phyloP scores from a whole-genome alignment of 2,888 invertebrate genomes.

The Agrotis clavis region DNA sequence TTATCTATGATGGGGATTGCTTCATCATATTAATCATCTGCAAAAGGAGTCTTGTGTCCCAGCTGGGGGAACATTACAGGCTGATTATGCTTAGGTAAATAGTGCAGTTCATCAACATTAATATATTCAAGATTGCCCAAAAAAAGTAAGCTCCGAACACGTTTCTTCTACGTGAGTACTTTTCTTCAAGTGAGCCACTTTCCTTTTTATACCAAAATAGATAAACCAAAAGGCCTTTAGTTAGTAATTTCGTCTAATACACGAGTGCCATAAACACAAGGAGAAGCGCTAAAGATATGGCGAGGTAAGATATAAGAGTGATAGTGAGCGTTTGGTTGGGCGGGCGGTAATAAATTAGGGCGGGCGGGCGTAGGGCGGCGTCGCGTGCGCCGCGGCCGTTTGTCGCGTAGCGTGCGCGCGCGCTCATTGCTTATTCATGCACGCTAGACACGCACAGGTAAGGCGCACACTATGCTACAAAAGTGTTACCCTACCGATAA shows the following conservation, averaged over 20 bases:
- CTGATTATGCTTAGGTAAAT: too few relatives aligned
- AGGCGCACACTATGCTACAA: constrained; percentile 60
- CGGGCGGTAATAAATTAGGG: constrained; percentile 86
- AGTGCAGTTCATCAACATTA: constrained; percentile 10
- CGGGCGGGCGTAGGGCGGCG: constrained; percentile 77
- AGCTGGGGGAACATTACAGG: too few relatives aligned
- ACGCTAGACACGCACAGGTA: constrained; percentile 80
- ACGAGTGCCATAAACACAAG: constrained; percentile 63
- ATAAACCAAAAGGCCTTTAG: constrained; percentile 43
- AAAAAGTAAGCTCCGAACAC: constrained; percentile 19
- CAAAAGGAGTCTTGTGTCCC: too few relatives aligned
- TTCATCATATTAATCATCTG: too few relatives aligned
- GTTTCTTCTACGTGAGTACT: constrained; percentile 15
- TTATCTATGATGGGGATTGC: not conserved
- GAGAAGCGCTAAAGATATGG: constrained; percentile 74
- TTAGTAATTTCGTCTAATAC: constrained; percentile 61
- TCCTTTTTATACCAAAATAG: constrained; percentile 47
- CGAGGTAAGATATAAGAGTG: constrained; percentile 82
- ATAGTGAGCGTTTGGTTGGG: constrained; percentile 75
- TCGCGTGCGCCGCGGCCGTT: constrained; percentile 86
- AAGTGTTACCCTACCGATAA: constrained; percentile 65
- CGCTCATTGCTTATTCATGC: constrained; percentile 91
- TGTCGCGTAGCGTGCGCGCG: constrained; percentile 88
- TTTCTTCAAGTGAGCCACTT: constrained; percentile 37
- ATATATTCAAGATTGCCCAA: constrained; percentile 15